A percentile compares a stretch with the other conserved stretches of the same genome.
Conservation (phyloP, 2,113 vertebrate species). For the Motacilla tschutschensis region DNA sequence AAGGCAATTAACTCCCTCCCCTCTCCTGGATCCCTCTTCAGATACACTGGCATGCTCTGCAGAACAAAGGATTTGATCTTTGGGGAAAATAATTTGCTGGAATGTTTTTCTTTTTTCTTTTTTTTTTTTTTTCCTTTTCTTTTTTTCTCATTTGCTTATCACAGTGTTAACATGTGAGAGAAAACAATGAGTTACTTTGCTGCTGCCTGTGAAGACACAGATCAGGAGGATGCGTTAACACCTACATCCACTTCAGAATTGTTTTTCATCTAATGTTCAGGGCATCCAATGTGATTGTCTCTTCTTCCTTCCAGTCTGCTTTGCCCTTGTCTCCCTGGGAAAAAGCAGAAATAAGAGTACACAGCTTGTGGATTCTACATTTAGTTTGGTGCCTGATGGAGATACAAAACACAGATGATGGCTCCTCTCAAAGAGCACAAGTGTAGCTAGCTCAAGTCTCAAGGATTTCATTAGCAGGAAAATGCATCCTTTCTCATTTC, state of each 20-base stretch:
- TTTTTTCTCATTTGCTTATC: neutral
- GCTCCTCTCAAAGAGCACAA: neutral
- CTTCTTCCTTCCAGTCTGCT: neutral
- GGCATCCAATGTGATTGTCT: neutral
- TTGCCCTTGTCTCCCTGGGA: neutral
- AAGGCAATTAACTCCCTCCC: slow-evolving; percentile 26
- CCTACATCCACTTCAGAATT: neutral
- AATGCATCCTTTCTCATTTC: neutral
- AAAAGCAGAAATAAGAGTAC: neutral
- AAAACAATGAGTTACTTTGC: neutral
- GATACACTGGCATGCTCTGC: neutral
- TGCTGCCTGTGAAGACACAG: neutral
- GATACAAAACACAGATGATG: neutral
- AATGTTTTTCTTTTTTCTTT: neutral
- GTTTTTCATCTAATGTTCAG: neutral
- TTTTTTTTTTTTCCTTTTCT: neutral
- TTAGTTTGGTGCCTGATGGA: neutral
- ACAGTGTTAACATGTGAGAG: neutral
- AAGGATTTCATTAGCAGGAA: neutral
- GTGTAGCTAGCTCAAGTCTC: neutral
- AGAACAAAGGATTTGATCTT: slow-evolving; percentile 9
- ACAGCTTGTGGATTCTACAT: neutral
- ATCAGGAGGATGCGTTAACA: neutral
- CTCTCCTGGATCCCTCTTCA: neutral
- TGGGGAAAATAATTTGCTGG: neutral